phyloP scores from a whole-genome alignment of 2,888 invertebrate species.

The Octonoba sinensis region DNA sequence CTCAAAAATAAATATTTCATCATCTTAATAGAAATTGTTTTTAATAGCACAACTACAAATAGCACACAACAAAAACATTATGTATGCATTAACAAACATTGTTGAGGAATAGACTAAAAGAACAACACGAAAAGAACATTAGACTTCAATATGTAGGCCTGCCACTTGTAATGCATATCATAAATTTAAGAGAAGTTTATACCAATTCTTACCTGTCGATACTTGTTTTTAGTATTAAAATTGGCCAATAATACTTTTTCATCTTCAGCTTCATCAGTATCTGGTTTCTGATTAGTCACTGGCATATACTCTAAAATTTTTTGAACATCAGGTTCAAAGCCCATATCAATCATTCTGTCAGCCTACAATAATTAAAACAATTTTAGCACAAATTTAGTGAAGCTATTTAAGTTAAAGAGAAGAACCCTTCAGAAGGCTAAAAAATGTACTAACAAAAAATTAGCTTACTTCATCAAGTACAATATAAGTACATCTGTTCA shows the following conservation, averaged over 20 bases:
- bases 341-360: conserved; percentile 99
- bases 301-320: conserved; percentile 98
- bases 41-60: no score
- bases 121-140: no score
- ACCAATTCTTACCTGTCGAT: conserved; percentile 79
- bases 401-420: no score
- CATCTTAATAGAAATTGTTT: no score
- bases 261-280: conserved; percentile 98
- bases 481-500: conserved; percentile 98
- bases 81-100: no score
- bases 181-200: background rate
- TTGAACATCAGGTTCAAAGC: conserved; percentile 96
- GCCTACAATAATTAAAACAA: conserved; percentile 77
- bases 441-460: conserved; percentile 1
- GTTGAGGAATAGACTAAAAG: no score
- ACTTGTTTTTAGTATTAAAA: conserved; percentile 96
- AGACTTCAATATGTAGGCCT: no score
- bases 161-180: background rate
- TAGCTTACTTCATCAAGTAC: conserved; percentile 75
- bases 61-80: no score
- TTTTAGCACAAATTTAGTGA: no score
- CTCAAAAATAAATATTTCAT: no score
- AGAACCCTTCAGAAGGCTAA: no score
- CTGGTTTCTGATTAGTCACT: conserved; percentile 97
- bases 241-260: conserved; percentile 89